Evolutionary conservation across 2,888 invertebrate genomes (phyloP).

Genomic region (Ellobium chinense): DNA sequence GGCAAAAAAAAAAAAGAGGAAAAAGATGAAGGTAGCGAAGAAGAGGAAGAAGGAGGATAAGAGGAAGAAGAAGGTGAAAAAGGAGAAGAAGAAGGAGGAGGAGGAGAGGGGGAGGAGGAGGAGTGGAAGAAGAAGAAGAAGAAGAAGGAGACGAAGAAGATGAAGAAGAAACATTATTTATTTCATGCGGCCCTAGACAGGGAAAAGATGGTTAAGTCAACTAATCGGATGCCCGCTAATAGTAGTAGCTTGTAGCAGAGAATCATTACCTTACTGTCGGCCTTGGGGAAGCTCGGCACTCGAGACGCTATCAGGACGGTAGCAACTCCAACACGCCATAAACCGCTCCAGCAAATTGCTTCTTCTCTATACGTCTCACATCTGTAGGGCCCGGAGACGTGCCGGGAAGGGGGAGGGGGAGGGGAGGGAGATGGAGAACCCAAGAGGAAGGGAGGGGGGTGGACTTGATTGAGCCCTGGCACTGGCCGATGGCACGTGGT

Average conservation of each 20-base stretch:
- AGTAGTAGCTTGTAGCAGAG: too few species aligned
- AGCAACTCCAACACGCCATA: neutral
- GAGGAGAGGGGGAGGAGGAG: neutral
- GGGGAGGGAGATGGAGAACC: neutral
- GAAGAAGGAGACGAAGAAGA: neutral
- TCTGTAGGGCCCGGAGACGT: neutral
- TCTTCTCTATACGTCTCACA: too few species aligned
- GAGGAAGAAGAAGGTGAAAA: neutral
- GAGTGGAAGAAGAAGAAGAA: slow-evolving; percentile 5
- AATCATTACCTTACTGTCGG: too few species aligned
- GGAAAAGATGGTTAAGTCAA: too few species aligned
- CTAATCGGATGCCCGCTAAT: too few species aligned
- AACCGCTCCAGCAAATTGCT: neutral
- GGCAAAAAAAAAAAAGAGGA: neutral
- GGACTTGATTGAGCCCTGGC: too few species aligned
- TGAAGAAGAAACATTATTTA: neutral
- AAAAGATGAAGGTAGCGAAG: neutral
- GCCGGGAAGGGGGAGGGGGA: neutral
- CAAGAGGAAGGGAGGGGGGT: neutral
- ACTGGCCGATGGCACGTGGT: too few species aligned
- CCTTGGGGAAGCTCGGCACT: too few species aligned
- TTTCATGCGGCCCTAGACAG: too few species aligned
- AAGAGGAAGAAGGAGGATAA: neutral
- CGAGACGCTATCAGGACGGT: too few species aligned
- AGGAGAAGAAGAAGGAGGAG: neutral